A percentile compares a stretch with the other conserved stretches of the same genome.
phyloP scores from a whole-genome alignment of 2,888 invertebrate genomes.

The Melanostoma scalare region DNA sequence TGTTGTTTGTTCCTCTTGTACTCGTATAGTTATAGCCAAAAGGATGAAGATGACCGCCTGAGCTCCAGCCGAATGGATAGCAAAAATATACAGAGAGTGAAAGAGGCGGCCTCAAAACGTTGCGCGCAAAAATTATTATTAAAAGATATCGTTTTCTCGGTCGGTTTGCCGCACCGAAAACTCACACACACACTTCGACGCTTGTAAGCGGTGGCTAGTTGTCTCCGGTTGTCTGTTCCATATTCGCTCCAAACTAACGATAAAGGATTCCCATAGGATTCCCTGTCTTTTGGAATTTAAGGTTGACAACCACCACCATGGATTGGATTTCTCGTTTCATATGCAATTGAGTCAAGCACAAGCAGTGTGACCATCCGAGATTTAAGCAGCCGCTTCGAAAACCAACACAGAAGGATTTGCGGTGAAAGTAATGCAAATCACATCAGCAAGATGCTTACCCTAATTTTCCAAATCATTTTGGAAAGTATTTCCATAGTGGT shows the following conservation, averaged over 20 bases:
- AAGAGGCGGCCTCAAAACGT: constrained; percentile 49
- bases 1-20: constrained; percentile 6
- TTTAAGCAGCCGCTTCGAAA: not conserved
- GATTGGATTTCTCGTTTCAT: constrained; percentile 43
- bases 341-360: not conserved
- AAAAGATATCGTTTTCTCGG: constrained; percentile 59
- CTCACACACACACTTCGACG: constrained; percentile 13
- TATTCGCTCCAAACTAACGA: constrained; percentile 53
- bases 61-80: not conserved
- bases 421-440: too few relatives aligned
- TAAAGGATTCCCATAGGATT: constrained; percentile 70
- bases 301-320: constrained; percentile 57
- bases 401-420: too few relatives aligned
- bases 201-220: constrained; percentile 50
- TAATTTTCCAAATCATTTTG: too few relatives aligned
- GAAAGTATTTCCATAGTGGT: too few relatives aligned
- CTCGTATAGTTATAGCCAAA: constrained; percentile 6
- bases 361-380: constrained; percentile 7
- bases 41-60: constrained; percentile 66
- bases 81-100: not conserved
- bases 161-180: constrained; percentile 40
- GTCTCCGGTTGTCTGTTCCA: constrained; percentile 72
- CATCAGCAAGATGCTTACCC: too few relatives aligned
- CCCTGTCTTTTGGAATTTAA: constrained; percentile 54
- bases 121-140: constrained; percentile 57